Percentiles rank a stretch among this genome's conserved stretches.
phyloP scores from a whole-genome alignment of 2,888 invertebrate species.

The Branchellion lobata region DNA sequence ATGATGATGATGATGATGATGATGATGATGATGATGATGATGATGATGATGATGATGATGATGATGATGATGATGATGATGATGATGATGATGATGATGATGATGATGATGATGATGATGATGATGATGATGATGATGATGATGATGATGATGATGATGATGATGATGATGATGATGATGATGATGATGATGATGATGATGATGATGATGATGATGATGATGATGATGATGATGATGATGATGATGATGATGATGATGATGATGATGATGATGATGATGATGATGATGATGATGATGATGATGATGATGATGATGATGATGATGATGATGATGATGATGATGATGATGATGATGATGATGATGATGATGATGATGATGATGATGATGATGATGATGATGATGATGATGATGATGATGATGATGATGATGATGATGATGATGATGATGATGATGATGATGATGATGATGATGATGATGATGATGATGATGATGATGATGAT shows the following conservation, averaged over 20 bases:
- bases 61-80: conserved; percentile 36
- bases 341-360: too few species aligned
- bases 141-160: conserved; percentile 39
- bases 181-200: conserved; percentile 25
- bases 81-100: conserved; percentile 33
- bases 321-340: too few species aligned
- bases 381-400: conserved; percentile 40
- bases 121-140: conserved; percentile 37
- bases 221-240: neutral
- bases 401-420: conserved; percentile 45
- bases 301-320: too few species aligned
- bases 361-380: too few species aligned
- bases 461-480: conserved; percentile 35
- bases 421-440: conserved; percentile 45
- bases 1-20: conserved; percentile 11
- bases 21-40: conserved; percentile 1
- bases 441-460: conserved; percentile 39
- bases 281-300: neutral
- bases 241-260: too few species aligned
- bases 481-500: conserved; percentile 16
- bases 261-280: neutral
- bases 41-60: conserved; percentile 27
- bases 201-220: conserved; percentile 28
- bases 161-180: conserved; percentile 32
- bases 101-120: conserved; percentile 40